Evolutionary conservation across 2,888 invertebrate genomes (phyloP), one percentile per base, ranked within the genome.

Genomic region (Thecocarcelia acutangulata): DNA sequence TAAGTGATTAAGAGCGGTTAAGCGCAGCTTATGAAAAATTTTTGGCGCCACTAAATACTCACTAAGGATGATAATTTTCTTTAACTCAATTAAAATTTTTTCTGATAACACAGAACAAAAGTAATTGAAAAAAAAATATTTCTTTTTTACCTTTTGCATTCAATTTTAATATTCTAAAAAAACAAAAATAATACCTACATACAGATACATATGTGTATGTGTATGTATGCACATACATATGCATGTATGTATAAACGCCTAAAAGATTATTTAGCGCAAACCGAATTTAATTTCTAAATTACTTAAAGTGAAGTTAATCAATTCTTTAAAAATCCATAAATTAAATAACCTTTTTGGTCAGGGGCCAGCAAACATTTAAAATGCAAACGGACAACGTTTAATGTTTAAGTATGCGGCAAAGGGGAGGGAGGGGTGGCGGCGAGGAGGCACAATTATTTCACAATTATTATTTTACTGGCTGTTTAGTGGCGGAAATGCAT

Each of bases 1-100:
- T 66, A 78, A n/a, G 21, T n/a, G 11, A 61, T 46, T 33, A 52
- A 42, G 50, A 50, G 54, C 66, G 42, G 1, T 33, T 5, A 5
- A 33, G 9, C 3, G 54, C 13, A 9, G 11, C 6, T 54, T 59
- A 59, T 17, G 11, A 72, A 17, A 37, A n/a, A 21, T 40, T 44
- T 61, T 63, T 52, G 81, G 77, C 77, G 81, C 81, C 81, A 74
- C 63, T 58, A 17, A 37, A n/a, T 33, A 33, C 9, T n/a, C 13
- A n/a, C 0, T 17, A 17, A 3, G 37, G 13, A 19, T 59, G 69
- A 77, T 76, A 63, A 70, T 48, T 40, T 61, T 33, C 15, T 17
- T 13, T 13, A 1, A 19, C 3, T 33, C n/a, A n/a, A 15, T 17
- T 44, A 11, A 61, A 44, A 12, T 15, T 24, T 24, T 24, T 24